These are phyloP conservation scores for Hydrotaea diabolus DNA, from an alignment of 2,888 invertebrate genomes.

Conservation along the genomic window DNA sequence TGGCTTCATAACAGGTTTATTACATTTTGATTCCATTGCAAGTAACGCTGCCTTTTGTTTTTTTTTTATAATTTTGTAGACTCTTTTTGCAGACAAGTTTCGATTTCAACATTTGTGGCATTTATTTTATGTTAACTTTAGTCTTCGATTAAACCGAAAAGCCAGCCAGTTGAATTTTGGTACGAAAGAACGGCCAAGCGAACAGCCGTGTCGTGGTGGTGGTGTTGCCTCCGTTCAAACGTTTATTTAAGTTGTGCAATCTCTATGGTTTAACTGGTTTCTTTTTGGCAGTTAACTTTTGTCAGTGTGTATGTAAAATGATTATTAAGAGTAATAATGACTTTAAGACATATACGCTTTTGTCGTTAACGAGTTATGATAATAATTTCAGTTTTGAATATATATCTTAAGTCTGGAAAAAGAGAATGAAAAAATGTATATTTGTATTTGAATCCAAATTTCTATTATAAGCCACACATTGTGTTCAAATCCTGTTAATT, in stretches of 20 bases:
- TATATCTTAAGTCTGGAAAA: too few relatives aligned
- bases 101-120: slow-evolving; percentile 14
- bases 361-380: slow-evolving; percentile 9
- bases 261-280: not conserved
- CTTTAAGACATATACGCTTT: not conserved
- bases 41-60: not conserved
- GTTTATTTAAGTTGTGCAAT: not conserved
- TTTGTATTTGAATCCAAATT: too few relatives aligned
- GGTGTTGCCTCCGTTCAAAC: too few relatives aligned
- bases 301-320: not conserved
- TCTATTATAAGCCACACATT: too few relatives aligned
- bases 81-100: slow-evolving; percentile 15
- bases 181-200: too few relatives aligned
- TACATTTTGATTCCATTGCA: not conserved
- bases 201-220: not conserved
- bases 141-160: not conserved
- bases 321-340: too few relatives aligned
- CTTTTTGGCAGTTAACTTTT: not conserved
- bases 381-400: not conserved
- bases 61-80: not conserved
- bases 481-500: too few relatives aligned
- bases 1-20: slow-evolving; percentile 38
- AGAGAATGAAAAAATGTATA: too few relatives aligned
- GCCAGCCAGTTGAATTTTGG: not conserved
- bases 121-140: not conserved